These are phyloP conservation scores for Lithosia quadra DNA, from an alignment of 2,888 invertebrate species.

Conservation along the genomic window DNA sequence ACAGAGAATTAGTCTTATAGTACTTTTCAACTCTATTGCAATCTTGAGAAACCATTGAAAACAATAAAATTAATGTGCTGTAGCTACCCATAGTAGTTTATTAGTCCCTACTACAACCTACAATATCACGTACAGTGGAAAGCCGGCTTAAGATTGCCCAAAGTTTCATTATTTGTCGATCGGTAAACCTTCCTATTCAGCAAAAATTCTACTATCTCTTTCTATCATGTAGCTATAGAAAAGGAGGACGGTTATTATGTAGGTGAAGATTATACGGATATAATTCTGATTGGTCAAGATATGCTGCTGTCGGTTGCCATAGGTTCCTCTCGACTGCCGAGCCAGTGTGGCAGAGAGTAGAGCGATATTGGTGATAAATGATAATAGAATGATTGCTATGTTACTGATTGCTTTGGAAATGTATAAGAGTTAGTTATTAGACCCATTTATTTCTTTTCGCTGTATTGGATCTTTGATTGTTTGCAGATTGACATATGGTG, in stretches of 20 bases:
- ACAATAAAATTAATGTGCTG: too few species aligned
- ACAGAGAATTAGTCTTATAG: too few species aligned
- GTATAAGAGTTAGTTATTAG: neutral
- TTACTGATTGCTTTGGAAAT: neutral
- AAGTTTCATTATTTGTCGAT: constrained; percentile 30
- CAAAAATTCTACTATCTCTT: constrained; percentile 25
- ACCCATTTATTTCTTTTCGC: neutral
- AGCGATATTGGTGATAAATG: neutral
- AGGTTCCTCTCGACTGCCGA: neutral
- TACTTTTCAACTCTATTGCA: too few species aligned
- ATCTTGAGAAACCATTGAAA: too few species aligned
- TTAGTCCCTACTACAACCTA: too few species aligned
- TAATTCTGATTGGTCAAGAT: constrained; percentile 45
- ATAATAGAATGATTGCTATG: neutral
- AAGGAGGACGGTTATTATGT: constrained; percentile 10
- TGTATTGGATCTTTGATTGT: neutral
- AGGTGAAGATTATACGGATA: constrained; percentile 38
- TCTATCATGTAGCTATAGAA: constrained; percentile 7
- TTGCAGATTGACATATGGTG: neutral
- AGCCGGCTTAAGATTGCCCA: neutral
- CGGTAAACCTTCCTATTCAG: constrained; percentile 33
- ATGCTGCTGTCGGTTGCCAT: neutral
- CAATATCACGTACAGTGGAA: neutral
- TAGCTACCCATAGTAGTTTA: too few species aligned
- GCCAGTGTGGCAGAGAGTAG: neutral